phyloP scores from a whole-genome alignment of 2,797 vertebrate species.

The Hylomyscus alleni region DNA sequence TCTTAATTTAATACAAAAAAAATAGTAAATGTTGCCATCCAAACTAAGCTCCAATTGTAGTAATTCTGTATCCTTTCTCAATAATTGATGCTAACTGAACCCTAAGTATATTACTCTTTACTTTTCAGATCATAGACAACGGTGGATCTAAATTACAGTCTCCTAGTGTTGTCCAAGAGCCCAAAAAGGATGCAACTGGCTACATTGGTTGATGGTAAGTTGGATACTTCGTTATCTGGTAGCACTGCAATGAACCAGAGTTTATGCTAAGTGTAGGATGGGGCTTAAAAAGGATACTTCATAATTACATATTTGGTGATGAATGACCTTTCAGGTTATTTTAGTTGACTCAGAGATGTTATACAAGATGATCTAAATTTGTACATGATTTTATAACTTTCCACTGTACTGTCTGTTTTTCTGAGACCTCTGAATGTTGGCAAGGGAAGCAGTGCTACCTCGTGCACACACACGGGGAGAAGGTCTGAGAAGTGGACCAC shows the following conservation, averaged over 20 bases:
- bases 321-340: neutral
- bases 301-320: constrained; percentile 52
- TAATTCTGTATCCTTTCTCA: neutral
- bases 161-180: neutral
- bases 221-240: neutral
- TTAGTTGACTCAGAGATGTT: constrained; percentile 29
- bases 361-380: constrained; percentile 35
- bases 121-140: neutral
- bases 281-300: constrained; percentile 19
- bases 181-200: neutral
- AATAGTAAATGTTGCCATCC: neutral
- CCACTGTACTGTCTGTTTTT: neutral
- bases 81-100: neutral
- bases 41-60: neutral
- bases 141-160: neutral
- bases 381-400: constrained; percentile 58
- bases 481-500: neutral
- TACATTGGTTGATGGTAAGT: neutral
- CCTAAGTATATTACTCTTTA: constrained; percentile 3
- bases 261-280: neutral
- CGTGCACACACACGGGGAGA: neutral
- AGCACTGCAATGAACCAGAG: neutral
- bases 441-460: neutral
- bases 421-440: neutral
- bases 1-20: neutral